Conservation (phyloP, 2,113 vertebrate species). For the Cardinalis cardinalis region DNA sequence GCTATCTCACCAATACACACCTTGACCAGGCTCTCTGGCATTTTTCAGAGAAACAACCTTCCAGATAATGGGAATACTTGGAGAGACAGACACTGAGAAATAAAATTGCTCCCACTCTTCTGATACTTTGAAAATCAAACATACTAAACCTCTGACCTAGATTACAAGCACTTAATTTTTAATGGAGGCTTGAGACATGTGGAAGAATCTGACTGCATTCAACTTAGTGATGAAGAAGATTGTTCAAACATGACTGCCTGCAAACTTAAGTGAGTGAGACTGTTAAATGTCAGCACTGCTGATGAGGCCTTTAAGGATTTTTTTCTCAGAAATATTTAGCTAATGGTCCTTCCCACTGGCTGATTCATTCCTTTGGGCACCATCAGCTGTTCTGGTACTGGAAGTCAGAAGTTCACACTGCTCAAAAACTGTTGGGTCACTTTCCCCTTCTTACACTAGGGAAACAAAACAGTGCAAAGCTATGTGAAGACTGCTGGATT, state of each 20-base stretch:
- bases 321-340: conserved; percentile 1
- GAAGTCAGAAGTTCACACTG: not conserved
- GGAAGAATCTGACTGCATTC: not conserved
- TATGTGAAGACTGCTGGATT: not conserved
- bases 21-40: not conserved
- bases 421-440: not conserved
- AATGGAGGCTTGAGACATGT: not conserved
- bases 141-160: not conserved
- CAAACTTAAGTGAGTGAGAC: not conserved
- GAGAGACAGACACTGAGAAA: not conserved
- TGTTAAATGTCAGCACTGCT: not conserved
- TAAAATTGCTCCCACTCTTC: not conserved
- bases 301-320: not conserved
- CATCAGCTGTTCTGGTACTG: not conserved
- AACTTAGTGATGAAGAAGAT: not conserved
- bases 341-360: not conserved
- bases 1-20: not conserved
- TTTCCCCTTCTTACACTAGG: not conserved
- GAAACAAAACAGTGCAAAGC: not conserved
- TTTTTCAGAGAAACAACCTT: not conserved
- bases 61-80: not conserved
- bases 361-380: not conserved
- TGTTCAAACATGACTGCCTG: not conserved
- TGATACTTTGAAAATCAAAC: not conserved
- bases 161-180: not conserved